Base-by-base conservation (phyloP, 2,113 vertebrate genomes). In the Aldabrachelys gigantea region DNA sequence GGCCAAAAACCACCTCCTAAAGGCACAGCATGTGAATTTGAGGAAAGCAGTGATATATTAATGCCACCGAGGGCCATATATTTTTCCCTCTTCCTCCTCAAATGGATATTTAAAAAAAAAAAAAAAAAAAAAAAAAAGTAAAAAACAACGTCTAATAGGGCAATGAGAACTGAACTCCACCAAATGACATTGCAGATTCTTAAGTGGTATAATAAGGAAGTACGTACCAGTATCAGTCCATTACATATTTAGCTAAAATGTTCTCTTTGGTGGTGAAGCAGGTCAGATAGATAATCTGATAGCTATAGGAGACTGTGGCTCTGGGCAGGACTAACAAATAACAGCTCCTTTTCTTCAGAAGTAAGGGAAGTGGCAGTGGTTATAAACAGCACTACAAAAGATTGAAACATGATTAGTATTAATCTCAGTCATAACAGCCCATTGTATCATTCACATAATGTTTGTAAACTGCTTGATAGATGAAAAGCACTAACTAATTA, bases 401-500 rank as follows among this genome's bases (percentile, higher is more conserved):
- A 80, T 86, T 82, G 50, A 54, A 52, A 53, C 17, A 59, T 25
- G 24, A 50, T 80, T 88, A 90, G 38, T 57, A 7, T 83, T 84
- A 80, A 65, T 50, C 29, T 82, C 22, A 75, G 59, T n/a, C 59
- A 84, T 38, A 54, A 93, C 13, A 57, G 8, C 4, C 59, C 47
- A 69, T 13, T 75, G 80, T 79, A 79, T 85, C 49, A 78, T 75
- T 93, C 69, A 90, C 75, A 54, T 8, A 80, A 5, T 9, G 47
- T 53, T 87, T 72, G 69, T 47, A 57, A n/a, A 49, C 54, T 85
- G 85, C 44, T 54, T 80, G 84, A 11, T 38, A n/a, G 82, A 88
- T 92, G 85, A 79, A 50, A 53, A 92, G 79, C 52, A 69, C 27
- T 92, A 85, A 94, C 83, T 89, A 87, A 92, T 79, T 62, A 49